Evolutionary conservation across 30 jellyfish, hydroid and myxozoan genomes (phyloP).

Genomic region (Rhopilema esculentum): DNA sequence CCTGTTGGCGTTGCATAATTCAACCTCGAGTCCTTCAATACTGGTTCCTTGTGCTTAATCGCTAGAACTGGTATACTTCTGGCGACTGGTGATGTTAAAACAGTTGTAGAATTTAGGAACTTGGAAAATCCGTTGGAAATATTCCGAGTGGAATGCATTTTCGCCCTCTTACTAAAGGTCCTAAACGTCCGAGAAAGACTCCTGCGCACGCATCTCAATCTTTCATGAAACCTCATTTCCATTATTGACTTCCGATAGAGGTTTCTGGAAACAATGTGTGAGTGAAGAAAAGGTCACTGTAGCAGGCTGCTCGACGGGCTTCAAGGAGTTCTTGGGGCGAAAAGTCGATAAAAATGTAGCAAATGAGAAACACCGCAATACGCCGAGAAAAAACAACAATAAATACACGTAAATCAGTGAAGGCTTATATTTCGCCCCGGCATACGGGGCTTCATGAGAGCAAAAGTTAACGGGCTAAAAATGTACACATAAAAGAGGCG

Average conservation of each 20-base stretch:
- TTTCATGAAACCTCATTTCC: background rate
- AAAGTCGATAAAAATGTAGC: no score
- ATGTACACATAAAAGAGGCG: no score
- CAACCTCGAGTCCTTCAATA: slow-evolving; percentile 45
- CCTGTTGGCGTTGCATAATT: slow-evolving; percentile 69
- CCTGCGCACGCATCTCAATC: background rate
- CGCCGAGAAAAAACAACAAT: no score
- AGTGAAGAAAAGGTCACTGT: no score
- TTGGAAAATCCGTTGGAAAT: slow-evolving; percentile 78
- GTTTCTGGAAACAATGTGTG: background rate
- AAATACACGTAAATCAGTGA: no score
- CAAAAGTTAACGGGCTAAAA: no score
- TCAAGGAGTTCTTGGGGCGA: no score
- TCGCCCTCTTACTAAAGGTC: background rate
- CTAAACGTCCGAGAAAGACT: background rate
- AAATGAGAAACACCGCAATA: no score
- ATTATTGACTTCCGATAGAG: background rate
- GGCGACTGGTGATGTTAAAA: slow-evolving; percentile 68
- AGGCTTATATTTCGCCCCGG: no score
- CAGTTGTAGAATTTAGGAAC: slow-evolving; percentile 74
- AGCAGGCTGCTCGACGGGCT: no score
- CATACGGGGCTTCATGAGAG: no score
- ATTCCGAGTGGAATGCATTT: slow-evolving; percentile 88
- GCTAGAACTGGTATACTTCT: slow-evolving; percentile 59
- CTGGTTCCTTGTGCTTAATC: slow-evolving; percentile 50